These are phyloP conservation scores for Watsonalla cultraria DNA, from an alignment of 2,888 invertebrate genomes.

Conservation along the genomic window DNA sequence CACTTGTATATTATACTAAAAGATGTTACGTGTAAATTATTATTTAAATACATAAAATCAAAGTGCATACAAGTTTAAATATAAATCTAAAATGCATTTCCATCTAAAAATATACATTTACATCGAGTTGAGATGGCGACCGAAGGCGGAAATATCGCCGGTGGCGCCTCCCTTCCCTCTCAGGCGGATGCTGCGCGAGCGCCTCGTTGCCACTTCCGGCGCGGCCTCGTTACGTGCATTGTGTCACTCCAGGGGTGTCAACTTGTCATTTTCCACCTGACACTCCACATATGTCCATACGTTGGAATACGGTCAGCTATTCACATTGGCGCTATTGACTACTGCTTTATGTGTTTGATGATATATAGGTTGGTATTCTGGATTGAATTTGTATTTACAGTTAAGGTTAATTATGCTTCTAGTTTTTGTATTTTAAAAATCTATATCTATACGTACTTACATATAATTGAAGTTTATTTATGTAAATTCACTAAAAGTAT, in stretches of 20 bases:
- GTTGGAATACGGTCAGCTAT: not conserved
- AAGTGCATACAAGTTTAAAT: too few species aligned
- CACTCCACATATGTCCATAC: not conserved
- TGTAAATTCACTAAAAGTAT: too few species aligned
- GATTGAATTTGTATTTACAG: too few species aligned
- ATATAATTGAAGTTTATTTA: too few species aligned
- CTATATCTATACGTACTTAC: too few species aligned
- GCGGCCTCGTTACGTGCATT: slow-evolving; percentile 59
- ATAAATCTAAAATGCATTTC: too few species aligned
- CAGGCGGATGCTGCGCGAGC: slow-evolving; percentile 42
- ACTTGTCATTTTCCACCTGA: not conserved
- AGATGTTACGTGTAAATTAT: too few species aligned
- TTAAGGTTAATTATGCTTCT: too few species aligned
- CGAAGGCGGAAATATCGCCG: slow-evolving; percentile 53
- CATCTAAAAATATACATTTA: not conserved
- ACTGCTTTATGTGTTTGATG: not conserved
- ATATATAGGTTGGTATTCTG: too few species aligned
- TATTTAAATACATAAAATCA: too few species aligned
- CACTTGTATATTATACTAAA: too few species aligned
- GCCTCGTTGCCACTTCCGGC: slow-evolving; percentile 53
- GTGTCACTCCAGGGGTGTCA: slow-evolving; percentile 15
- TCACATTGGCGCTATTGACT: not conserved
- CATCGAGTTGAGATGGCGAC: slow-evolving; percentile 1
- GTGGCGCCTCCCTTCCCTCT: slow-evolving; percentile 30
- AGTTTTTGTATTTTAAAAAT: too few species aligned